Evolutionary conservation across 2,797 vertebrate genomes (phyloP).

Genomic region (Diglossa cyanea): DNA sequence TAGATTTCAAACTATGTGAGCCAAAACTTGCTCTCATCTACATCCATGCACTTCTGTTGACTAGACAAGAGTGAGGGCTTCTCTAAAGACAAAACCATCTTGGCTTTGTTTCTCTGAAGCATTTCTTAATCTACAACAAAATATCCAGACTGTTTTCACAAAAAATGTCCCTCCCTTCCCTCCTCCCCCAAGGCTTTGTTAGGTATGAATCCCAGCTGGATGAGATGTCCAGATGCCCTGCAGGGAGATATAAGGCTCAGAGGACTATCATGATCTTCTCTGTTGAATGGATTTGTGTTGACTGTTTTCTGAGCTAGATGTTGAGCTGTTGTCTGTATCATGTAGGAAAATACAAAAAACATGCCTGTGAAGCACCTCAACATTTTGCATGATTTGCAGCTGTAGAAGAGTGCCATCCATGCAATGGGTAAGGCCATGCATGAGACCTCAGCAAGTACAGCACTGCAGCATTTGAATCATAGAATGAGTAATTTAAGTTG

Average conservation of each 20-base stretch:
- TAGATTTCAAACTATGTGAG: conserved; percentile 32
- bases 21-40: conserved; percentile 34
- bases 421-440: background rate
- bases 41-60: background rate
- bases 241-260: background rate
- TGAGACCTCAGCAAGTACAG: background rate
- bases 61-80: background rate
- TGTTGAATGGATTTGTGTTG: background rate
- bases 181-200: background rate
- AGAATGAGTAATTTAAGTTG: background rate
- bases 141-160: background rate
- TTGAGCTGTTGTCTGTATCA: background rate
- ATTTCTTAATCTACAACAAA: background rate
- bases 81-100: background rate
- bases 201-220: background rate
- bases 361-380: background rate
- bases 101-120: background rate
- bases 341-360: background rate
- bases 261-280: background rate
- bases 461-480: background rate
- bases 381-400: background rate
- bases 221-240: background rate
- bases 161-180: accelerated
- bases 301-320: background rate
- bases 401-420: background rate